Evolutionary conservation across 2,113 vertebrate genomes (phyloP).

Genomic region (Lepus timidus): DNA sequence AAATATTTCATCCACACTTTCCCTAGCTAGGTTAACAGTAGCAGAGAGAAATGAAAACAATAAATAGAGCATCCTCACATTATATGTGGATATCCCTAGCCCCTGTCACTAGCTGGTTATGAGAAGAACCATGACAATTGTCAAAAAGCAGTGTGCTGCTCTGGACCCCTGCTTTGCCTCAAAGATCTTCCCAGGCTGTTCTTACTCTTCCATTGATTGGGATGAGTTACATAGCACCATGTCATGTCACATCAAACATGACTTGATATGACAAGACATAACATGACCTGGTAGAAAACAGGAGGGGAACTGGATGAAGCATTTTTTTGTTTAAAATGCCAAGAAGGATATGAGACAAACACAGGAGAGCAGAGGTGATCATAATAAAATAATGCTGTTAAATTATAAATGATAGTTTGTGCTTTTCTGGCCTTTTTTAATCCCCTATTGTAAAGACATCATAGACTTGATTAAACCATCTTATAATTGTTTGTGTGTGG

Average conservation of each 20-base stretch:
- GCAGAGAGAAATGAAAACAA: not conserved
- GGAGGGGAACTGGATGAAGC: slow-evolving; percentile 58
- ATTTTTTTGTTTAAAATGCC: slow-evolving; percentile 57
- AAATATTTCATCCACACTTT: not conserved
- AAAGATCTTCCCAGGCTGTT: not conserved
- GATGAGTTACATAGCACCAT: not conserved
- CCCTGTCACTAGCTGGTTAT: not conserved
- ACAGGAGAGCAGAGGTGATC: not conserved
- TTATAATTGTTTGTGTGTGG: not conserved
- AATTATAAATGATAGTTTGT: slow-evolving; percentile 53
- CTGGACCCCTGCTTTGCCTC: not conserved
- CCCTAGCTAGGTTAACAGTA: not conserved
- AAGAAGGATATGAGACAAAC: not conserved
- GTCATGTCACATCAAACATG: slow-evolving; percentile 45
- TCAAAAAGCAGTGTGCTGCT: not conserved
- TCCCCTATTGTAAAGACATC: not conserved
- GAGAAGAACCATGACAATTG: not conserved
- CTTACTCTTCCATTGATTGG: slow-evolving; percentile 46
- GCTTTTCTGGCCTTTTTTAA: not conserved
- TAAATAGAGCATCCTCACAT: not conserved
- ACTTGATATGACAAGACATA: not conserved
- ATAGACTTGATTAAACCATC: not conserved
- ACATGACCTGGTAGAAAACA: not conserved
- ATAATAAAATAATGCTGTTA: slow-evolving; percentile 66
- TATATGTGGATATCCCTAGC: not conserved